These are phyloP conservation scores for Neoniphon sammara DNA, from an alignment of 2,797 vertebrate genomes.

Conservation along the genomic window DNA sequence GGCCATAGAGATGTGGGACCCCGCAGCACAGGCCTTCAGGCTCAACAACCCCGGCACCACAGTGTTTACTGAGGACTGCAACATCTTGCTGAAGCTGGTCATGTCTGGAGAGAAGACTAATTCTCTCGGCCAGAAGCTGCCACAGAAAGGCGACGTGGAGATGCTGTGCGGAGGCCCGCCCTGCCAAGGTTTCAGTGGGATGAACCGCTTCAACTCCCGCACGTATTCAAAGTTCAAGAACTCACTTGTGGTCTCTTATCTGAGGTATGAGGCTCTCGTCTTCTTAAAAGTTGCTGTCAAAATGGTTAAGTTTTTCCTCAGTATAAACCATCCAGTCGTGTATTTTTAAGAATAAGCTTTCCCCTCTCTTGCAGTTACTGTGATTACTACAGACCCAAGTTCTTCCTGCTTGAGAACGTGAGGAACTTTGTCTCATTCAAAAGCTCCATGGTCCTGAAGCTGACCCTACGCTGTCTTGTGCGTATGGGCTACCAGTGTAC, in stretches of 20 bases:
- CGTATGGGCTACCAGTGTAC: conserved; percentile 99
- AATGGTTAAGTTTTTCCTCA: not conserved
- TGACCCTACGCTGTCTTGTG: conserved; percentile 94
- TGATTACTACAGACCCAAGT: conserved; percentile 96
- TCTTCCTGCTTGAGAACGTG: conserved; percentile 96
- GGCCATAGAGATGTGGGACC: conserved; percentile 99
- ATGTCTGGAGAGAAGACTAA: conserved; percentile 95
- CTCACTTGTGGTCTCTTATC: conserved; percentile 96
- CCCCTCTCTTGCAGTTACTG: conserved; percentile 87
- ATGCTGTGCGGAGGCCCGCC: conserved; percentile 97
- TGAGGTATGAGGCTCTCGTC: conserved; percentile 84
- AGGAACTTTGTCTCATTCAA: conserved; percentile 98
- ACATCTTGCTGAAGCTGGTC: conserved; percentile 93
- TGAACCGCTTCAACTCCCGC: conserved; percentile 99
- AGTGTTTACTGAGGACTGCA: conserved; percentile 97
- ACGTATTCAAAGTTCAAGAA: conserved; percentile 99
- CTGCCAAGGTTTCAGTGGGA: conserved; percentile 97
- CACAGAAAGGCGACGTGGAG: conserved; percentile 96
- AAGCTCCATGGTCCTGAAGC: conserved; percentile 96
- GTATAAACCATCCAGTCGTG: too few relatives aligned
- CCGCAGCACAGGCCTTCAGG: conserved; percentile 95
- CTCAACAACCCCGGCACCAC: conserved; percentile 94
- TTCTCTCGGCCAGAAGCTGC: conserved; percentile 91
- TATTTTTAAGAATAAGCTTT: accelerated
- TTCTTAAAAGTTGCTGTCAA: not conserved